These are phyloP conservation scores for Carassius carassius DNA, from an alignment of 2,113 vertebrate species.

Conservation along the genomic window DNA sequence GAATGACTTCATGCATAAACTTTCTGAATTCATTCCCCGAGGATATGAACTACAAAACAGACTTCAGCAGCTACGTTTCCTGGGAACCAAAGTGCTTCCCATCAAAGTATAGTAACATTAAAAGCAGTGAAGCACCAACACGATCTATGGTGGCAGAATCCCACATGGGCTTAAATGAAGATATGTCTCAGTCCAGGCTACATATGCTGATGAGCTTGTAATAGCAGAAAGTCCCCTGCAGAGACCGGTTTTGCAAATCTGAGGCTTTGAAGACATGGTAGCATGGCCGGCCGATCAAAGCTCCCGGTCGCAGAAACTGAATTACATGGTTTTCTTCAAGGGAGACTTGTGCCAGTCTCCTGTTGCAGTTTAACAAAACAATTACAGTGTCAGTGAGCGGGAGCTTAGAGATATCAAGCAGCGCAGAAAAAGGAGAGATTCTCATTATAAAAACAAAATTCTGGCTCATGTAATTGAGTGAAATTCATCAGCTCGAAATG, in stretches of 20 bases:
- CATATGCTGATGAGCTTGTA: slow-evolving; percentile 38
- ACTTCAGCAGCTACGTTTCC: slow-evolving; percentile 14
- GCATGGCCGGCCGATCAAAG: slow-evolving; percentile 25
- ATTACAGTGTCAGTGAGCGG: slow-evolving; percentile 22
- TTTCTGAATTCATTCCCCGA: background rate
- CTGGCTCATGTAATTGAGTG: slow-evolving; percentile 42
- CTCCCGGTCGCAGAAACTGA: background rate
- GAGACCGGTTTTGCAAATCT: background rate
- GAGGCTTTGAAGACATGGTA: slow-evolving; percentile 2
- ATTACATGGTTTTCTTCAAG: slow-evolving; percentile 20
- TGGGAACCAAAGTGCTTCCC: slow-evolving; percentile 4
- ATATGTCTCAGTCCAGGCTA: slow-evolving; percentile 12
- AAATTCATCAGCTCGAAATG: slow-evolving; percentile 36
- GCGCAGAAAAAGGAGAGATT: background rate
- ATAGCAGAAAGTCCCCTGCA: slow-evolving; percentile 25
- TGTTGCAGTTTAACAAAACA: slow-evolving; percentile 42
- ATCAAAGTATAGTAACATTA: slow-evolving; percentile 6
- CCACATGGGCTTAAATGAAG: slow-evolving; percentile 36
- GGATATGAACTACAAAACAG: slow-evolving; percentile 6
- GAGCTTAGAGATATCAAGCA: slow-evolving; percentile 25
- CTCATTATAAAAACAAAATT: slow-evolving; percentile 35
- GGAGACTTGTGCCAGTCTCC: slow-evolving; percentile 9
- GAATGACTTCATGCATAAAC: slow-evolving; percentile 7
- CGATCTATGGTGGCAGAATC: slow-evolving; percentile 13
- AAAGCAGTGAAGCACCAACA: background rate